phyloP scores from a whole-genome alignment of 2,113 vertebrate species.

The Entosphenus tridentatus region DNA sequence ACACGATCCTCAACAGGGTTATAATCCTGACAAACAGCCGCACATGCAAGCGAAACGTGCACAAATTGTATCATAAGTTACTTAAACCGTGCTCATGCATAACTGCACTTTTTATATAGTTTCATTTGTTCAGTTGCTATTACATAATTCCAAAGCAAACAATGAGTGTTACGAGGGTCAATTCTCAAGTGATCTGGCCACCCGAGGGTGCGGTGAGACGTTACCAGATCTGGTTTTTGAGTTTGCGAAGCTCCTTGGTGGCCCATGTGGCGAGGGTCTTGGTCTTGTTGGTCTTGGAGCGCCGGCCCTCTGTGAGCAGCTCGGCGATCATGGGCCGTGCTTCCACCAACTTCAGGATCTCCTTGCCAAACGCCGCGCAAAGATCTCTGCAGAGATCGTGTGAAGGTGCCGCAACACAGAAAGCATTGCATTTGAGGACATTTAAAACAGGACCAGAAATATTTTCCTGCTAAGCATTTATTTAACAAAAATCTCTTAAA shows the following conservation, averaged over 20 bases:
- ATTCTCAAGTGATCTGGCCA: neutral
- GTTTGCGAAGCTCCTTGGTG: conserved; percentile 90
- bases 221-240: conserved; percentile 94
- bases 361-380: conserved; percentile 83
- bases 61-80: neutral
- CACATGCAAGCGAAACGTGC: too few relatives aligned
- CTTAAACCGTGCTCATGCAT: neutral
- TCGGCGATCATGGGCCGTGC: conserved; percentile 81
- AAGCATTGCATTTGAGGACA: neutral
- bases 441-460: neutral
- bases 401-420: neutral
- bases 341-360: conserved; percentile 90
- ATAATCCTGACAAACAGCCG: too few relatives aligned
- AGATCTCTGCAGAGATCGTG: conserved; percentile 35
- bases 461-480: neutral
- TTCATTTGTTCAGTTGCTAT: neutral
- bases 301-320: conserved; percentile 71
- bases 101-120: neutral
- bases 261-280: conserved; percentile 94
- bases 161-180: neutral
- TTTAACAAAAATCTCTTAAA: neutral
- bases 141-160: neutral
- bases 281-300: conserved; percentile 84
- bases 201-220: neutral
- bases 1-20: too few relatives aligned